Percentiles rank a stretch among this genome's conserved stretches.
phyloP scores from a whole-genome alignment of 1,140 invertebrate genomes.

The Drosophila busckii region DNA sequence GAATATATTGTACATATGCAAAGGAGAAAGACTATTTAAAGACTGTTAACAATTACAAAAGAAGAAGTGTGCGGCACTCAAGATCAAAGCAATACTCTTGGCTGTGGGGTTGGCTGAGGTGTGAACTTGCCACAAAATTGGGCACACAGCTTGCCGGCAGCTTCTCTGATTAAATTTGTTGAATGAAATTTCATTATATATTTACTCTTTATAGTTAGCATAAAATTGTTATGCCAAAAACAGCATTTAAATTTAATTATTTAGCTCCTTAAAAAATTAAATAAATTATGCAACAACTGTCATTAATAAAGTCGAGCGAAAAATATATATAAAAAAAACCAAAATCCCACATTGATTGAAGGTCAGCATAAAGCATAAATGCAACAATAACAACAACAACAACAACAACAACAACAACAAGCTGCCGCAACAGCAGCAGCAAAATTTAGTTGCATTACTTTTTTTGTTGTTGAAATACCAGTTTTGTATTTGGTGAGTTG shows the following conservation, averaged over 20 bases:
- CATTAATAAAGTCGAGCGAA: constrained; percentile 70
- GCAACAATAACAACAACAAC: constrained; percentile 29
- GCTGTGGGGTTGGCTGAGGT: no score
- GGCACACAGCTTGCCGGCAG: no score
- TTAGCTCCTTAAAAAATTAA: constrained; percentile 60
- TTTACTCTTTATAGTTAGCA: constrained; percentile 11
- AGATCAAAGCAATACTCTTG: constrained; percentile 66
- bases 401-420: constrained; percentile 16
- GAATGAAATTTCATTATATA: constrained; percentile 5
- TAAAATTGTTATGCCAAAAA: constrained; percentile 45
- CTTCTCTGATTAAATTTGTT: constrained; percentile 10
- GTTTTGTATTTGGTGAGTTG: constrained; percentile 71
- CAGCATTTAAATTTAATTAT: constrained; percentile 57
- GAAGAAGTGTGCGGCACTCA: constrained; percentile 5
- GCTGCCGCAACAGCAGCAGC: constrained; percentile 12
- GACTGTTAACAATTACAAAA: constrained; percentile 26
- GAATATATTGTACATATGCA: constrained; percentile 24
- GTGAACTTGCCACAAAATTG: constrained; percentile 62
- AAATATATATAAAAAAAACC: constrained; percentile 35
- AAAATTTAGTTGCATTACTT: constrained; percentile 67
- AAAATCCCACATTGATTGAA: constrained; percentile 72
- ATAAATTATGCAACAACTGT: constrained; percentile 75
- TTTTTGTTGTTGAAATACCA: constrained; percentile 73
- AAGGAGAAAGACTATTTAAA: constrained; percentile 9
- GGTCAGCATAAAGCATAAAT: constrained; percentile 70